Evolutionary conservation across 2,888 invertebrate species (phyloP).

Genomic region (Timandra comae): DNA sequence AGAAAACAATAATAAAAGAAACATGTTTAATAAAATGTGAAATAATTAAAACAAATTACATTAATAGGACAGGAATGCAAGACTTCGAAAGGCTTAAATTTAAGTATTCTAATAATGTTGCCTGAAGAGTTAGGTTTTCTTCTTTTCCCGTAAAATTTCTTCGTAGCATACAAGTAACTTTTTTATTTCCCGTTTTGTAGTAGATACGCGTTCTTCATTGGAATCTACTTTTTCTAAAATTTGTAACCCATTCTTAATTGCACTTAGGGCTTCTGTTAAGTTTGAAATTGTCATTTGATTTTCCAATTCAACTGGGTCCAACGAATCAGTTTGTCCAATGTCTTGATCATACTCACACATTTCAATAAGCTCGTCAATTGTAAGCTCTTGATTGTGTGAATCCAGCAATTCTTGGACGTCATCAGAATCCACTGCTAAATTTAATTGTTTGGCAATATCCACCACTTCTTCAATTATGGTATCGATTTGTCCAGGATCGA

Average conservation of each 20-base stretch:
- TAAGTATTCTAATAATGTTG: too few relatives aligned
- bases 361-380: constrained; percentile 21
- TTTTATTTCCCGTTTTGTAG: constrained; percentile 9
- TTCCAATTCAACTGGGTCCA: constrained; percentile 18
- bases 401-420: constrained; percentile 28
- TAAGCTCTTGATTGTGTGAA: constrained; percentile 28
- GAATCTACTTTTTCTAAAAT: constrained; percentile 15
- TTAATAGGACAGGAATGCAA: too few relatives aligned
- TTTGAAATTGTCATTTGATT: constrained; percentile 19
- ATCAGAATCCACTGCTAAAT: constrained; percentile 27
- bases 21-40: too few relatives aligned
- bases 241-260: constrained; percentile 1
- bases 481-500: too few relatives aligned
- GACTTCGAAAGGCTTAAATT: too few relatives aligned
- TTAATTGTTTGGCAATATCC: constrained; percentile 10
- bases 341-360: constrained; percentile 24
- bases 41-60: too few relatives aligned
- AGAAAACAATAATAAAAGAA: too few relatives aligned
- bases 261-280: constrained; percentile 9
- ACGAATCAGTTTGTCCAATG: constrained; percentile 14
- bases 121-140: constrained; percentile 8
- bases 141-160: constrained; percentile 8
- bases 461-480: too few relatives aligned
- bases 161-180: constrained; percentile 10
- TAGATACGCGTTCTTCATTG: constrained; percentile 1